Evolutionary conservation across 2,797 vertebrate genomes (phyloP).

Genomic region (Xyrichtys novacula): DNA sequence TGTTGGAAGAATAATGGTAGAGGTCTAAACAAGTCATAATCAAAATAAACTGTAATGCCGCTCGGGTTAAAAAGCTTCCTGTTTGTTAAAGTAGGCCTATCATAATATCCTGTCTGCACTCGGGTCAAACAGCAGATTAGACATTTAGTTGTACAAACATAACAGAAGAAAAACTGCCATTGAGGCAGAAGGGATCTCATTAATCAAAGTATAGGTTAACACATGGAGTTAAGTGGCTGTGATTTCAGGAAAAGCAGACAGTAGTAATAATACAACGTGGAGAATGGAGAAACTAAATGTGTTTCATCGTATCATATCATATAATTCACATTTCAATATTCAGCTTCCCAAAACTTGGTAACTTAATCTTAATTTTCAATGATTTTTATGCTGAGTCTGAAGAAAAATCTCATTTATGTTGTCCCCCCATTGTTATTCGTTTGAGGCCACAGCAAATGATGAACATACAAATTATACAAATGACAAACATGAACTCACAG

Average conservation of each 20-base stretch:
- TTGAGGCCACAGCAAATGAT: constrained; percentile 9
- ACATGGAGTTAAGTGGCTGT: constrained; percentile 11
- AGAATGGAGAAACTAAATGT: not conserved
- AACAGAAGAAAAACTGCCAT: constrained; percentile 9
- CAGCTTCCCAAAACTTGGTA: too few species aligned
- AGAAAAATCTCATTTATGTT: constrained; percentile 27
- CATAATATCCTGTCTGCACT: constrained; percentile 72
- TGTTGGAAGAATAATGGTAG: constrained; percentile 42
- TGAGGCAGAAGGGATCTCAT: constrained; percentile 9
- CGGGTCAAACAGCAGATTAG: constrained; percentile 52
- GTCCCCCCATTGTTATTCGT: constrained; percentile 15
- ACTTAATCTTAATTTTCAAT: too few species aligned
- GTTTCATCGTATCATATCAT: not conserved
- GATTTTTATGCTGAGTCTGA: too few species aligned
- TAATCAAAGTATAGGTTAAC: constrained; percentile 7
- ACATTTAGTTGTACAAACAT: constrained; percentile 61
- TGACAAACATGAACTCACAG: too few species aligned
- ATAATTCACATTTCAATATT: not conserved
- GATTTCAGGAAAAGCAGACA: too few species aligned
- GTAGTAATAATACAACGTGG: not conserved
- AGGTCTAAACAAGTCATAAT: constrained; percentile 72
- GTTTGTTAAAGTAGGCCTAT: constrained; percentile 67
- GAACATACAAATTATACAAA: constrained; percentile 47
- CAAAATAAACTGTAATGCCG: constrained; percentile 68
- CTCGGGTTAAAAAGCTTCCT: constrained; percentile 75